phyloP scores from a whole-genome alignment of 2,888 invertebrate species.

The Brachycybe producta region DNA sequence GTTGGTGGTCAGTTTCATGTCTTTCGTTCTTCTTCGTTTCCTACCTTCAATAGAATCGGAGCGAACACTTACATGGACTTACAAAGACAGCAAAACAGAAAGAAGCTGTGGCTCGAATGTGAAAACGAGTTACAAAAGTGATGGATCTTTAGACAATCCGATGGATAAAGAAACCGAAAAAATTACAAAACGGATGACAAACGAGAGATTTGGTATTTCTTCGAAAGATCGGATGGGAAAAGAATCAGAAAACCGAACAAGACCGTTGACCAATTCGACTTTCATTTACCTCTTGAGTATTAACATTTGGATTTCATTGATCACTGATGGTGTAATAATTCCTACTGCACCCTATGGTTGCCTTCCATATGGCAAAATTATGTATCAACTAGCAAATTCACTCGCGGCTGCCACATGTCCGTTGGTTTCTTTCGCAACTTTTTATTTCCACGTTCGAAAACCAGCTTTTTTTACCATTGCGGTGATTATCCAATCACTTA shows the following conservation, averaged over 20 bases:
- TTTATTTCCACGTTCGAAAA: conserved; percentile 46
- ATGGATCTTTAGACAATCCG: no score
- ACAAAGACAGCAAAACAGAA: no score
- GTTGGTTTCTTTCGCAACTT: conserved; percentile 32
- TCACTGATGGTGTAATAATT: conserved; percentile 63
- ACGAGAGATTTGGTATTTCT: neutral
- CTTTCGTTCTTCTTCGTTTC: conserved; percentile 49
- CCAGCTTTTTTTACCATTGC: neutral
- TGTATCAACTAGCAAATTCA: conserved; percentile 64
- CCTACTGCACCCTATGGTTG: conserved; percentile 68
- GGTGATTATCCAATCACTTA: conserved; percentile 33
- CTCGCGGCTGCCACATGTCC: conserved; percentile 70
- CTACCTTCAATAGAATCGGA: conserved; percentile 24
- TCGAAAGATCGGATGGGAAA: neutral
- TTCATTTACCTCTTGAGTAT: conserved; percentile 29
- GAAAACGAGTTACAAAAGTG: no score
- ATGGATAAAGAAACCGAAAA: neutral
- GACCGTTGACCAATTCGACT: conserved; percentile 7
- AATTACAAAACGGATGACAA: neutral
- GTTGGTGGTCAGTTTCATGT: conserved; percentile 48
- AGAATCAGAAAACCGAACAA: neutral
- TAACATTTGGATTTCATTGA: conserved; percentile 45
- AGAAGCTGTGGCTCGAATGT: no score
- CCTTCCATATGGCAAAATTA: conserved; percentile 60
- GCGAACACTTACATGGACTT: no score